Base-by-base conservation (phyloP, 2,113 vertebrate genomes). In the Pelmatolapia mariae region DNA sequence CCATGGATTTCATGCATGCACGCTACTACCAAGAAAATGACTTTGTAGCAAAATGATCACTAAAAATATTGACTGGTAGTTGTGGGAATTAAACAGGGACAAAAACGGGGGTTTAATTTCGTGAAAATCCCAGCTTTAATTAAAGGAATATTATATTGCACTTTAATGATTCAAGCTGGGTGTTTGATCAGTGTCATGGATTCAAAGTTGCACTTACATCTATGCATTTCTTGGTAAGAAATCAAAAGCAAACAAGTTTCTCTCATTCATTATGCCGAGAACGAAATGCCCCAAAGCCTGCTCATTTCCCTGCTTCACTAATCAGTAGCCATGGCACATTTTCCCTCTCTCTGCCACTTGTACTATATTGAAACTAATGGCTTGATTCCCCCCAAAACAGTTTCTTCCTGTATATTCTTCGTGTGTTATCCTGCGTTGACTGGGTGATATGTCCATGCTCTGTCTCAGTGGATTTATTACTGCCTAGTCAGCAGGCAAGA, bases 401-500 rank as follows among this genome's bases (percentile, higher is more conserved):
- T 36, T 43, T 53, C 56, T 56, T 38, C 26, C 15, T 19, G 10
- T 36, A 52, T 38, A 52, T 68, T 53, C 73, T 82, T 56, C 16
- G 63, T 56, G 52, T 80, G 36, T 89, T 53, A 52, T 40, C 19
- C 68, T 83, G 52, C 19, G 4, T 90, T 80, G 63, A 86, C 85
- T 83, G 80, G 59, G 38, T 79, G 76, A 87, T 82, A 36, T 3
- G 22, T 80, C 81, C 81, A 5, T 3, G 43, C 59, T 80, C 68
- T 29, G 47, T 66, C 85, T 81, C 36, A 3, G 7, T 38, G 87
- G 87, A 89, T 90, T 89, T 90, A 78, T 89, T 85, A 26, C 87
- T 83, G 87, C 80, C 66, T 18, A 54, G 56, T 93, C 90, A 93
- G 90, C 84, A 87, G 68, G 57, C 38, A 54, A 54, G 56, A 47